These are phyloP conservation scores for Apis laboriosa DNA, from an alignment of 1,140 invertebrate species.

Conservation along the genomic window DNA sequence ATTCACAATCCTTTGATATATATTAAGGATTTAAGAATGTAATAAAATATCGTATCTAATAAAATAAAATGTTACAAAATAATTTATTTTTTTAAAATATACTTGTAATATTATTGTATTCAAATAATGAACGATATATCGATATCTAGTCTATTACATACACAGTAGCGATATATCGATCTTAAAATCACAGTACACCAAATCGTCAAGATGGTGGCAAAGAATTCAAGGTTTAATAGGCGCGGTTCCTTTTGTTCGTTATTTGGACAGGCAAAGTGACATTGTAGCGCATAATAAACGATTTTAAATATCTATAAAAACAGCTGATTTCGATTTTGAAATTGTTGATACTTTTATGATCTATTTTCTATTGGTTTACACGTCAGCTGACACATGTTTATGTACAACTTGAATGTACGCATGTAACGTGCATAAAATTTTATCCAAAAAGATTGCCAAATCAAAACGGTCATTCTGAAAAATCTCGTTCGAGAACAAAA, in stretches of 20 bases:
- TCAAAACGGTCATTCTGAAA: conserved; percentile 1
- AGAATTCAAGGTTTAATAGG: conserved; percentile 57
- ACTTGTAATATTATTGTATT: not conserved
- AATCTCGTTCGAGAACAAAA: not conserved
- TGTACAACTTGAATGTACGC: conserved; percentile 37
- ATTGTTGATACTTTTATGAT: not conserved
- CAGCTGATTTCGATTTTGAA: not conserved
- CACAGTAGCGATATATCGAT: conserved; percentile 49
- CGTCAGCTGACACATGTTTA: conserved; percentile 71
- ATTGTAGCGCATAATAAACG: conserved; percentile 14
- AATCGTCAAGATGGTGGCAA: conserved; percentile 64
- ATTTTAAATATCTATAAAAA: not conserved
- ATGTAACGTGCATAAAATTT: conserved; percentile 39
- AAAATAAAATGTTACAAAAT: not conserved
- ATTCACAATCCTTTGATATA: not conserved
- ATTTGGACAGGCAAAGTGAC: conserved; percentile 31
- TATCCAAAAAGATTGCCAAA: conserved; percentile 2
- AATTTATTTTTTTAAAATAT: not conserved
- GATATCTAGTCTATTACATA: conserved; percentile 16
- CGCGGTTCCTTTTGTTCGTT: conserved; percentile 60
- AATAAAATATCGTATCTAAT: not conserved
- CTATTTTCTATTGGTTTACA: conserved; percentile 22
- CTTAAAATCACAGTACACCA: conserved; percentile 31
- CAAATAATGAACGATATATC: conserved; percentile 27
- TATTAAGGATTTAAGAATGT: not conserved